Evolutionary conservation across 2,113 vertebrate genomes (phyloP).

Genomic region (Bombycilla garrulus): DNA sequence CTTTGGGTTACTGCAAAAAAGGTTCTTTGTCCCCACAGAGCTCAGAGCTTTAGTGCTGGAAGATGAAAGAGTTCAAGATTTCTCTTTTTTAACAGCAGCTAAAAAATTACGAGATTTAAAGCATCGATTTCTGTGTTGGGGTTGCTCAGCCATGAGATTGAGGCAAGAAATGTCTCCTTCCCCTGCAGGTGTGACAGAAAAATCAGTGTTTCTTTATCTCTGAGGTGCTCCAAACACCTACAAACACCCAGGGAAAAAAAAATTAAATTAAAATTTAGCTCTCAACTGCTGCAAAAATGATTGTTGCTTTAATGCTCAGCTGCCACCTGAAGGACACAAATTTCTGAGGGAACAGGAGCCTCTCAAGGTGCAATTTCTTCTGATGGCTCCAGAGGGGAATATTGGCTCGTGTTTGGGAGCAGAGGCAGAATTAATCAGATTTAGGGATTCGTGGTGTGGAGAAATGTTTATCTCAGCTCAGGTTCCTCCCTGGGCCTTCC

Average conservation of each 20-base stretch:
- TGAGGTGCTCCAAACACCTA: not conserved
- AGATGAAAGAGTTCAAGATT: not conserved
- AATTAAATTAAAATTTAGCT: not conserved
- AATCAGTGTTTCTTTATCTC: not conserved
- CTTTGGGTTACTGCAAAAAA: not conserved
- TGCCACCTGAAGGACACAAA: not conserved
- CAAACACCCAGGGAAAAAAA: not conserved
- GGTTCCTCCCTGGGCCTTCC: not conserved
- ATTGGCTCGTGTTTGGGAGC: not conserved
- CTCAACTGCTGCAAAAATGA: not conserved
- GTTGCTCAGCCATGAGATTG: not conserved
- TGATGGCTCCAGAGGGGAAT: constrained; percentile 9
- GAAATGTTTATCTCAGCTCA: not conserved
- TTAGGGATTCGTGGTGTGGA: accelerated
- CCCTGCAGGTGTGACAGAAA: not conserved
- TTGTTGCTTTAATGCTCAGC: not conserved
- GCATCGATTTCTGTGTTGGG: not conserved
- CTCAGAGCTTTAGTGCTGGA: not conserved
- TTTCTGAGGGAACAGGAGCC: not conserved
- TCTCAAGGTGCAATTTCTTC: not conserved
- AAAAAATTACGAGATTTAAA: not conserved
- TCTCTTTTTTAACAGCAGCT: not conserved
- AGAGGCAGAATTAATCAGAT: not conserved
- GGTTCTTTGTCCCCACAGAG: not conserved
- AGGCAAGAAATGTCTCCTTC: not conserved